Evolutionary conservation across 1,140 invertebrate genomes (phyloP), one percentile per base, ranked within the genome.

Genomic region (Saccostrea glomerata): DNA sequence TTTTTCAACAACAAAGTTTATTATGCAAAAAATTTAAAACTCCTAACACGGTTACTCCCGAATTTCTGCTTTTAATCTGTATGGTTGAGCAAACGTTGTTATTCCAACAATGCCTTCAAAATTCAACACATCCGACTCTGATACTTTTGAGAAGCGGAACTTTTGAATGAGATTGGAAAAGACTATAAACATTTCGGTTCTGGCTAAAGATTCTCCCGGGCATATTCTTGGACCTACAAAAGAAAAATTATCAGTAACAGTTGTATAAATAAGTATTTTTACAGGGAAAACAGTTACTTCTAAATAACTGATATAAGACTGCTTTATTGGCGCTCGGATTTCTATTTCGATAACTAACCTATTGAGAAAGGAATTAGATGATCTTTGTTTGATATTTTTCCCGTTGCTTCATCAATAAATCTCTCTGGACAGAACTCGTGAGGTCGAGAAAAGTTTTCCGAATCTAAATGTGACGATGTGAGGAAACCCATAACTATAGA

Each of bases 381-480:
- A 12, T 90, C 88, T 58, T 87, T 89, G 47, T 90, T 89, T n/a
- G 36, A 73, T 17, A 93, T 30, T 73, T 91, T 92, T 5, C 93
- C 93, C 4, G 70, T 77, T 23, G 92, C 92, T 55, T 91, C 83
- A 30, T 91, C 87, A 25, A 95, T 89, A 90, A 95, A 96, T 84
- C 97, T 94, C 90, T 97, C 97, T 0, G 97, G 97, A 1, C 96
- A 94, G 90, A 97, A 97, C 55, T 95, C 94, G 82, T 97, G 95
- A 0, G 97, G 97, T 93, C 97, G 96, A 1, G 95, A 95, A 97
- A 97, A 97, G 2, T 91, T 5, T 20, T 90, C 89, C 1, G 91
- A 90, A 91, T 95, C 95, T 73, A 92, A 91, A 82, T 92, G 90
- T 15, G 92, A 89, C 17, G 87, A 89, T 63, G 92, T 91, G 15